phyloP scores from a whole-genome alignment of 2,888 invertebrate genomes.

The Merodon equestris region DNA sequence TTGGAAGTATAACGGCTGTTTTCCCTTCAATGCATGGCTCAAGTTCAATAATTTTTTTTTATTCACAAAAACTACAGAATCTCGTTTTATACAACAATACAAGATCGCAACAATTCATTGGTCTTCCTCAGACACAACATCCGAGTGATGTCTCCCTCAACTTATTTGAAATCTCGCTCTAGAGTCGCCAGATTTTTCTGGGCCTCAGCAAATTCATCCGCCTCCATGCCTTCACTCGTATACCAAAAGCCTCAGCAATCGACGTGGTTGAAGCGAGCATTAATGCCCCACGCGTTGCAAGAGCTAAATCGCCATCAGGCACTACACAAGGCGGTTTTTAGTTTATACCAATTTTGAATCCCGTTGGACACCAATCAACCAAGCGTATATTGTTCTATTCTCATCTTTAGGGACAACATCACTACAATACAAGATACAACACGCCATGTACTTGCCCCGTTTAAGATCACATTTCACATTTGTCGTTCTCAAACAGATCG shows the following conservation, averaged over 20 bases:
- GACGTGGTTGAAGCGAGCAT: slow-evolving; percentile 93
- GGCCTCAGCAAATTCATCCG: slow-evolving; percentile 71
- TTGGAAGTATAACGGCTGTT: too few species aligned
- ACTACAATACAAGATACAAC: slow-evolving; percentile 88
- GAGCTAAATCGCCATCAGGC: slow-evolving; percentile 86
- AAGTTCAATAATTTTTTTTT: too few species aligned
- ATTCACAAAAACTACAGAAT: not conserved
- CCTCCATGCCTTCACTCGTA: slow-evolving; percentile 74
- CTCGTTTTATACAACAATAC: not conserved
- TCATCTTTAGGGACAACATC: slow-evolving; percentile 93
- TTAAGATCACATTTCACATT: slow-evolving; percentile 91
- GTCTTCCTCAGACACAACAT: slow-evolving; percentile 35
- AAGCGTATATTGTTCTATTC: slow-evolving; percentile 88
- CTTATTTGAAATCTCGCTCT: slow-evolving; percentile 72
- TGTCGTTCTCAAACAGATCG: slow-evolving; percentile 90
- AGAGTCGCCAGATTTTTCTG: slow-evolving; percentile 71
- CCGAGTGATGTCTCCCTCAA: slow-evolving; percentile 64
- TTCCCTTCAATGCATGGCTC: too few species aligned
- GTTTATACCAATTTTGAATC: slow-evolving; percentile 90
- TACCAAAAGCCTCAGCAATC: slow-evolving; percentile 92
- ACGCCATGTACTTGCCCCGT: slow-evolving; percentile 91
- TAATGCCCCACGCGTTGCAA: slow-evolving; percentile 90
- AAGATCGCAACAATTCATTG: not conserved
- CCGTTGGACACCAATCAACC: slow-evolving; percentile 94
- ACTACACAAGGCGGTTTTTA: slow-evolving; percentile 88